Conservation (phyloP, 2,888 invertebrate genomes). For the Copidosoma aretas region DNA sequence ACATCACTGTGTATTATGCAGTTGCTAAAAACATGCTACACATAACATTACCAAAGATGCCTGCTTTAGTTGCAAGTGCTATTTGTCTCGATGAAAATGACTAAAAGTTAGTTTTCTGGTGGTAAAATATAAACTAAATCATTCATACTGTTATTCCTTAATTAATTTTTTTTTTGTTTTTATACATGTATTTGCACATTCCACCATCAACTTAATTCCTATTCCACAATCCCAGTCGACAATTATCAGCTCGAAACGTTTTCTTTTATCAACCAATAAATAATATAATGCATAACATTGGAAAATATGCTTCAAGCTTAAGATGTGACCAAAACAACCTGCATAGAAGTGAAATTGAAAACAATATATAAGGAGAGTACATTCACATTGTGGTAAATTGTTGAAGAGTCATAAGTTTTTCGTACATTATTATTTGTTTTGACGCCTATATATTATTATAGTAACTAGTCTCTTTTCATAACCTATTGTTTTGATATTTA, state of each 20-base stretch:
- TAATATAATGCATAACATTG: neutral
- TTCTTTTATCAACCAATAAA: neutral
- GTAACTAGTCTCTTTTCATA: constrained; percentile 23
- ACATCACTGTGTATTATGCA: constrained; percentile 17
- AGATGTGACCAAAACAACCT: neutral
- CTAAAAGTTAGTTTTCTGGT: constrained; percentile 27
- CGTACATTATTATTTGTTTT: constrained; percentile 9
- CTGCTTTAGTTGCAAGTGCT: constrained; percentile 38
- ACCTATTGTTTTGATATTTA: constrained; percentile 11
- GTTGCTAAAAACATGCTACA: constrained; percentile 21
- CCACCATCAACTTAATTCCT: neutral
- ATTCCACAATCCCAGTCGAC: neutral
- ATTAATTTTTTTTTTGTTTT: neutral
- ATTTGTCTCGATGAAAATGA: constrained; percentile 26
- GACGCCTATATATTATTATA: constrained; percentile 22
- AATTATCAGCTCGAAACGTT: neutral
- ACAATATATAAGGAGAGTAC: constrained; percentile 13
- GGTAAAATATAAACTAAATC: neutral
- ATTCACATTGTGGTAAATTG: constrained; percentile 30
- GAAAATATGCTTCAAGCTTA: neutral
- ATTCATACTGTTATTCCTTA: too few relatives aligned
- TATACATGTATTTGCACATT: neutral
- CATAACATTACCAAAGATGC: constrained; percentile 43
- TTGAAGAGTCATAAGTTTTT: constrained; percentile 22
- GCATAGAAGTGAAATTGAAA: constrained; percentile 27